Percentiles rank a stretch among this genome's conserved stretches.
phyloP scores from a whole-genome alignment of 2,113 vertebrate genomes.

The Mustela nigripes region DNA sequence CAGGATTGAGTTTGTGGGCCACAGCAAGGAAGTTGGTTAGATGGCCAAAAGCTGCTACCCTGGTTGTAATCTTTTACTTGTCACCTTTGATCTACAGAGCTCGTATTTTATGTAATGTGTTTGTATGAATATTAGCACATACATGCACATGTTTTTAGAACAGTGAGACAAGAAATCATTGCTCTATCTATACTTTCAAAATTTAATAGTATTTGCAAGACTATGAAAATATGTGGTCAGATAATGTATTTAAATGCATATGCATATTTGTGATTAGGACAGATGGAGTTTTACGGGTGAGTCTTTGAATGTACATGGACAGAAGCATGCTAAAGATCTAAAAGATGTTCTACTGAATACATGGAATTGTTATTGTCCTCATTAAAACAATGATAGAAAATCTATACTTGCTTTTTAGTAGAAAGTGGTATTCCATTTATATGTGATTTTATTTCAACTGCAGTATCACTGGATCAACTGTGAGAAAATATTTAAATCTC shows the following conservation, averaged over 20 bases:
- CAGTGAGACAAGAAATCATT: neutral
- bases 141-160: neutral
- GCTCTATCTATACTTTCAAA: neutral
- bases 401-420: conserved; percentile 62
- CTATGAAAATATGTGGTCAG: conserved; percentile 51
- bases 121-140: conserved; percentile 24
- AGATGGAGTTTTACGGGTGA: neutral
- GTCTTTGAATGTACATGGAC: neutral
- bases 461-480: conserved; percentile 76
- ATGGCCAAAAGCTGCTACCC: neutral
- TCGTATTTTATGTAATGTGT: neutral
- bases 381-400: conserved; percentile 73
- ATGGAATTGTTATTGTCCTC: conserved; percentile 3
- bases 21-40: neutral
- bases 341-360: neutral
- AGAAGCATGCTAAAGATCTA: conserved; percentile 5
- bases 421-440: conserved; percentile 68
- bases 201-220: conserved; percentile 49
- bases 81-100: neutral
- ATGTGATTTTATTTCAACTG: conserved; percentile 79
- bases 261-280: neutral
- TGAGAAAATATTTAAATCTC: conserved; percentile 83
- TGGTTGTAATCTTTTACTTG: neutral
- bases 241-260: conserved; percentile 31
- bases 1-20: neutral